phyloP scores from a whole-genome alignment of 1,140 invertebrate genomes.

The Drosophila santomea region DNA sequence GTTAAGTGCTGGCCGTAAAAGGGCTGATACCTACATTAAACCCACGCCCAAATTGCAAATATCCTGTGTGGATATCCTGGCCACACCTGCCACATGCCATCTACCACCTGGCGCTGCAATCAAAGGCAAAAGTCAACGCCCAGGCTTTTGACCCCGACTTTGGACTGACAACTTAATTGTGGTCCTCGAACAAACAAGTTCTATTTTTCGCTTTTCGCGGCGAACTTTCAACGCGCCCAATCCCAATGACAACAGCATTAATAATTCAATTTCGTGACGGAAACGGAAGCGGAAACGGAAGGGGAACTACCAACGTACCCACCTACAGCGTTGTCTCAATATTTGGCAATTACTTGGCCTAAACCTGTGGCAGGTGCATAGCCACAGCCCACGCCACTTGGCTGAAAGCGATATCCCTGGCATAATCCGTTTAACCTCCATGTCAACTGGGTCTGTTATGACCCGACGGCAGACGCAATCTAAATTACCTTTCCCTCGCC shows the following conservation, averaged over 20 bases:
- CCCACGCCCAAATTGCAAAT: constrained; percentile 5
- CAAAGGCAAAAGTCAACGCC: constrained; percentile 57
- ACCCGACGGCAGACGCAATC: constrained; percentile 57
- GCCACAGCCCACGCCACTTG: constrained; percentile 46
- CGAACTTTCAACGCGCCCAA: constrained; percentile 57
- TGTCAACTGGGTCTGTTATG: constrained; percentile 59
- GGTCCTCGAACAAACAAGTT: constrained; percentile 64
- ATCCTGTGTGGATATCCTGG: constrained; percentile 2
- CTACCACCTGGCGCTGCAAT: constrained; percentile 18
- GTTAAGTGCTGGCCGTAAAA: neutral
- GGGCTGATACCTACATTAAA: constrained; percentile 5
- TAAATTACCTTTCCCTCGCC: constrained; percentile 60
- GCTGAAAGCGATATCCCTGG: constrained; percentile 70
- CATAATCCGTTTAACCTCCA: constrained; percentile 80
- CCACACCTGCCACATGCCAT: constrained; percentile 9
- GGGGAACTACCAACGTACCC: constrained; percentile 17
- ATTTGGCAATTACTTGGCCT: constrained; percentile 77
- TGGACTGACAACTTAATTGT: constrained; percentile 74
- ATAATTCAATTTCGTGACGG: constrained; percentile 75
- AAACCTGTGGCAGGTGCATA: constrained; percentile 43
- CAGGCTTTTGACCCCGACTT: constrained; percentile 27
- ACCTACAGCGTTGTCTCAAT: constrained; percentile 57
- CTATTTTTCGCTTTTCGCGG: constrained; percentile 61
- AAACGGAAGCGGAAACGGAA: constrained; percentile 27
- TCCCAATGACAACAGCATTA: constrained; percentile 77